Conservation (phyloP, 37 sponge, comb jelly and placozoan species). For the Halichondria panicea region DNA sequence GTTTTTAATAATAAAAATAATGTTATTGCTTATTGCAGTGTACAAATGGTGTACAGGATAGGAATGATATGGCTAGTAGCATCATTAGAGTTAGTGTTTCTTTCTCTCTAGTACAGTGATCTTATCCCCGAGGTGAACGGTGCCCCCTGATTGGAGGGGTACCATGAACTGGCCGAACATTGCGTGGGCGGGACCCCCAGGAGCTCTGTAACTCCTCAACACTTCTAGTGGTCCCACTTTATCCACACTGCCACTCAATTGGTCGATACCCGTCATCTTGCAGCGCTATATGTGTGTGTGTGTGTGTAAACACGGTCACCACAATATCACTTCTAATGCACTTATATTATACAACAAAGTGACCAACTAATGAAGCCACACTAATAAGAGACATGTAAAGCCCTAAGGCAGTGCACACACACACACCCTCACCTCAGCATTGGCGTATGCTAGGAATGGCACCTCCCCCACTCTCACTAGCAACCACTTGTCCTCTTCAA, state of each 20-base stretch:
- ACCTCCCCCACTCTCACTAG: slow-evolving; percentile 63
- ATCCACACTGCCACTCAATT: slow-evolving; percentile 65
- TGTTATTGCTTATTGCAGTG: neutral
- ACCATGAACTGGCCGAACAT: slow-evolving; percentile 65
- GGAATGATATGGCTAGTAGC: neutral
- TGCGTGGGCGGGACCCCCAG: slow-evolving; percentile 75
- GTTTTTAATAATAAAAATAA: neutral
- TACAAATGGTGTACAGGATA: neutral
- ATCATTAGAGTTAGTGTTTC: slow-evolving; percentile 5
- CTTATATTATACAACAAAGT: neutral
- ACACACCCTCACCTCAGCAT: slow-evolving; percentile 65
- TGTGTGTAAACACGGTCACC: no score
- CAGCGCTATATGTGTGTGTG: slow-evolving; percentile 73
- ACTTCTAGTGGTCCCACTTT: slow-evolving; percentile 83
- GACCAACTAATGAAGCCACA: neutral
- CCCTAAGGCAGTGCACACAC: neutral
- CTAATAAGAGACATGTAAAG: neutral
- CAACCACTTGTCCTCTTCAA: slow-evolving; percentile 85
- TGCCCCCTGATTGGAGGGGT: slow-evolving; percentile 54
- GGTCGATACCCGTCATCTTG: slow-evolving; percentile 77
- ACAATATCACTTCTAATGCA: no score
- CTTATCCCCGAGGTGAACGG: slow-evolving; percentile 61
- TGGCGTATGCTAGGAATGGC: slow-evolving; percentile 55
- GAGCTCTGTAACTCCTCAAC: slow-evolving; percentile 71
- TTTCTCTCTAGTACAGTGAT: slow-evolving; percentile 61